phyloP scores from a whole-genome alignment of 2,113 vertebrate genomes.

The Typhlomys cinereus region DNA sequence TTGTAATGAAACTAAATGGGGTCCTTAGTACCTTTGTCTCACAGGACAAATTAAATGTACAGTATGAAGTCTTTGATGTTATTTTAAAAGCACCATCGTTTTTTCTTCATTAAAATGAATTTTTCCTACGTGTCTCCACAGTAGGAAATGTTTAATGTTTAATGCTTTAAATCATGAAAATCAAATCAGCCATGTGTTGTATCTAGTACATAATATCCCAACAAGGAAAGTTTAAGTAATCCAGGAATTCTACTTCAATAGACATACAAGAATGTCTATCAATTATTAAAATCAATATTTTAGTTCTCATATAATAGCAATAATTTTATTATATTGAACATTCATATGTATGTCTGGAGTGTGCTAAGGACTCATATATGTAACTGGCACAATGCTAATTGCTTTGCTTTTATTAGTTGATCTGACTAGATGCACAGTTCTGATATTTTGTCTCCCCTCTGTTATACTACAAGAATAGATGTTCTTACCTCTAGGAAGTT shows the following conservation, averaged over 20 bases:
- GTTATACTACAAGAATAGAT: not conserved
- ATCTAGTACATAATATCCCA: not conserved
- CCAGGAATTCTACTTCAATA: not conserved
- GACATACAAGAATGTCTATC: not conserved
- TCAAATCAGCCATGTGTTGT: not conserved
- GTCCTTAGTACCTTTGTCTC: not conserved
- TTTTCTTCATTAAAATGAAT: not conserved
- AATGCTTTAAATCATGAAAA: not conserved
- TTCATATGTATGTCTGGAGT: not conserved
- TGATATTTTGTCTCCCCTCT: not conserved
- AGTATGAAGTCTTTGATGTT: not conserved
- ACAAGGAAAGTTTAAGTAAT: not conserved
- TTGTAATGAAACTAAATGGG: no score
- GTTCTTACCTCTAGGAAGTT: not conserved
- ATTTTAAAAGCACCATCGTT: not conserved
- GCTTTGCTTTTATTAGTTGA: not conserved
- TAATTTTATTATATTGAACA: not conserved
- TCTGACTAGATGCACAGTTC: not conserved
- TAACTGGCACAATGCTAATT: not conserved
- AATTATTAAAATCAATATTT: not conserved
- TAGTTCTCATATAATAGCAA: not conserved
- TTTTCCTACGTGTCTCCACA: not conserved
- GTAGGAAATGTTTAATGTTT: not conserved
- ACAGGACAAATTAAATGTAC: not conserved
- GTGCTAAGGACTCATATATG: not conserved